These are phyloP conservation scores for Halcyon senegalensis DNA, from an alignment of 2,113 vertebrate species.

Conservation along the genomic window DNA sequence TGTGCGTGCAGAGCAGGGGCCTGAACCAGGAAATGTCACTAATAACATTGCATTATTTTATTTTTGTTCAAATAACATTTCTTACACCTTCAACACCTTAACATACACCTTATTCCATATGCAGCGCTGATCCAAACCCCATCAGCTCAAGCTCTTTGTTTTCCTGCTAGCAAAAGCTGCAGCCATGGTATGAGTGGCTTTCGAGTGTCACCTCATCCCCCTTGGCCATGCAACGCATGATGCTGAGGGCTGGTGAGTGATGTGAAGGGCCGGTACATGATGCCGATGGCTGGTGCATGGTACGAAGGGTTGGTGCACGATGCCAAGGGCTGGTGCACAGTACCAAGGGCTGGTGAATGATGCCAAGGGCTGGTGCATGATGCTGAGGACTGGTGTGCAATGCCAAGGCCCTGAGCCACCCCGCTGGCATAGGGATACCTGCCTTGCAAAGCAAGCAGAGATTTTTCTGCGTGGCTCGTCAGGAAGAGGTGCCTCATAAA, in stretches of 20 bases:
- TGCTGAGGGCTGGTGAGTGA: background rate
- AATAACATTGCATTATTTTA: background rate
- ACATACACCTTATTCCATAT: fast-evolving
- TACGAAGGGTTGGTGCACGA: background rate
- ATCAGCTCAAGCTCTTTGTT: background rate
- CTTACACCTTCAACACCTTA: background rate
- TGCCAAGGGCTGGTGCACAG: background rate
- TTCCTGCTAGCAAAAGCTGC: background rate
- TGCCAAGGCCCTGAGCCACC: background rate
- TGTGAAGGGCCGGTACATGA: background rate
- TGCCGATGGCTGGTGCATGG: fast-evolving
- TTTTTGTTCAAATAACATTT: background rate
- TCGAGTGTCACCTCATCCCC: background rate
- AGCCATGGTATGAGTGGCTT: fast-evolving
- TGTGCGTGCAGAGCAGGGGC: background rate
- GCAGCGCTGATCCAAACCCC: fast-evolving
- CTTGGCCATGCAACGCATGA: background rate
- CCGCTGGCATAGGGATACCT: background rate
- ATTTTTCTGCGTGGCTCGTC: background rate
- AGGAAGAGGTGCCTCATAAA: conserved; percentile 82
- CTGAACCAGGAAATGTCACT: background rate
- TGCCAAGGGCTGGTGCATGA: background rate
- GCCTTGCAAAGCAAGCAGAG: background rate
- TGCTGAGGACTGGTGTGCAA: background rate
- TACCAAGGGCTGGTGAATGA: background rate